phyloP scores from a whole-genome alignment of 2,113 vertebrate genomes.

The Cyprinodon brontotheroides region DNA sequence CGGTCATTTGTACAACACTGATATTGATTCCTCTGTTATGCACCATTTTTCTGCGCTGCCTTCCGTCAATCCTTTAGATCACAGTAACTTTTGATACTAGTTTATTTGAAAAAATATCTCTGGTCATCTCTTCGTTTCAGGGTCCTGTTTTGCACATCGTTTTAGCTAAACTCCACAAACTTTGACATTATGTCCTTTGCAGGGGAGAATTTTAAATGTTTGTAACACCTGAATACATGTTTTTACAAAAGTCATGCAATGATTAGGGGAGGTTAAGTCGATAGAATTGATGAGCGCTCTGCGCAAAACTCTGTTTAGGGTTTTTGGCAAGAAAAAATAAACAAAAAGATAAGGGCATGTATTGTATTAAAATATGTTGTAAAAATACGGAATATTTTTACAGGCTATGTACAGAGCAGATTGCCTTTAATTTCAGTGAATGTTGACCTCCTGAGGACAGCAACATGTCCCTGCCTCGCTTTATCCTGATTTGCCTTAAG shows the following conservation, averaged over 20 bases:
- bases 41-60: no score
- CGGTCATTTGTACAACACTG: no score
- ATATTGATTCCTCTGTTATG: no score
- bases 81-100: no score
- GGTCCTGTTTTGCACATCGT: no score
- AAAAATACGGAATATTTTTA: neutral
- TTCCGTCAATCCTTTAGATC: no score
- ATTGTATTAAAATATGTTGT: neutral
- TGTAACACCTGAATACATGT: no score
- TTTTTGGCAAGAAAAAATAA: neutral
- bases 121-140: neutral
- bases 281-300: neutral
- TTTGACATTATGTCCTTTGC: neutral
- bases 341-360: neutral
- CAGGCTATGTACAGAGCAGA: neutral
- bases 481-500: slow-evolving; percentile 5
- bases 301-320: no score
- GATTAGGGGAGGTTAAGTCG: neutral
- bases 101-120: neutral
- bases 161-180: no score
- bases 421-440: neutral
- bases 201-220: neutral
- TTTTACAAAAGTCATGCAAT: no score
- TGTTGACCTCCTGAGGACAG: neutral
- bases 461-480: neutral